A percentile compares a stretch with the other conserved stretches of the same genome.
These are phyloP conservation scores for Drosophila paulistorum DNA, from an alignment of 1,140 invertebrate genomes.

Conservation along the genomic window DNA sequence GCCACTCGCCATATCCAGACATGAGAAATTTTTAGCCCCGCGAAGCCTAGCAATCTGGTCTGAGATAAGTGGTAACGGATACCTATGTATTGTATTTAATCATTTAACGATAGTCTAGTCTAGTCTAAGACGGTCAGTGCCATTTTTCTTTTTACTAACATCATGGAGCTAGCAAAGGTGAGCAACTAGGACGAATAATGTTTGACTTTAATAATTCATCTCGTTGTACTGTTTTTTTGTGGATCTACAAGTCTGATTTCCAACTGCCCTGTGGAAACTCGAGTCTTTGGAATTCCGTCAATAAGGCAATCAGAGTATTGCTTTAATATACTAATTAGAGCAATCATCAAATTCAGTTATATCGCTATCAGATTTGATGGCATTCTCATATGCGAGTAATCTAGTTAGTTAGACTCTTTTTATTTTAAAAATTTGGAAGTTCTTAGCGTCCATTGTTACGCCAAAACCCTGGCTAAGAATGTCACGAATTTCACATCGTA, in stretches of 20 bases:
- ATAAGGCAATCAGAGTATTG: background rate
- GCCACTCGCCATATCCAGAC: no score
- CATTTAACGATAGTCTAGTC: conserved; percentile 16
- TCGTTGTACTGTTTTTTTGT: conserved; percentile 2
- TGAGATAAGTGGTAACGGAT: background rate
- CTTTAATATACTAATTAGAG: background rate
- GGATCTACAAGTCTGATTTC: conserved; percentile 17
- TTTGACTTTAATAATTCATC: conserved; percentile 10
- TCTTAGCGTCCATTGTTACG: background rate
- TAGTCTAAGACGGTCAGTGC: conserved; percentile 6
- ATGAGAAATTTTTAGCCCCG: background rate
- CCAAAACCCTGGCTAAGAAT: background rate
- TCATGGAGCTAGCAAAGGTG: conserved; percentile 13
- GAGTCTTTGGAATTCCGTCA: background rate
- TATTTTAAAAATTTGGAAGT: background rate
- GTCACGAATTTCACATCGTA: no score
- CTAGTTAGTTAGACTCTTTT: background rate
- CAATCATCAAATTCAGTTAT: background rate
- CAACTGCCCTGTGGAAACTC: conserved; percentile 7
- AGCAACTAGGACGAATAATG: conserved; percentile 14
- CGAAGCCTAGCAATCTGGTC: no score
- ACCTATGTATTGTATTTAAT: conserved; percentile 12
- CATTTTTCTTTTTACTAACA: conserved; percentile 18
- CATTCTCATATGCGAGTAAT: background rate
- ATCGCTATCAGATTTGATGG: background rate